These are phyloP conservation scores for Apodemus speciosus DNA, from an alignment of 2,113 vertebrate genomes.

Conservation along the genomic window DNA sequence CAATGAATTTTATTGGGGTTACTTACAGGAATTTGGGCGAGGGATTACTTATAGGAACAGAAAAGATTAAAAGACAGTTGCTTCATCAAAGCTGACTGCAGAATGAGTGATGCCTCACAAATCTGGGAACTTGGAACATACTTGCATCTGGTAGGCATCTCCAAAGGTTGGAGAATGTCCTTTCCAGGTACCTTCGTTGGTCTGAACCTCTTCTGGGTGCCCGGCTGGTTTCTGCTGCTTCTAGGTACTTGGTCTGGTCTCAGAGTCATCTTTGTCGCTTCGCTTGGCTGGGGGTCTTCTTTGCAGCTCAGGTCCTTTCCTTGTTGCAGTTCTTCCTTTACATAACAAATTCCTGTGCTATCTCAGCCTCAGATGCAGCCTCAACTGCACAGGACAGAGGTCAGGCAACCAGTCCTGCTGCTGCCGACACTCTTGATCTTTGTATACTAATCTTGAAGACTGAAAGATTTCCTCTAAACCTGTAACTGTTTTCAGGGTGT, in stretches of 20 bases:
- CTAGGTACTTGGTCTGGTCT: background rate
- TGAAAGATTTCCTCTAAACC: background rate
- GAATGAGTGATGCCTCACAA: background rate
- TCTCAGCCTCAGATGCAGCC: background rate
- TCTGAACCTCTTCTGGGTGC: background rate
- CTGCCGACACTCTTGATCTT: background rate
- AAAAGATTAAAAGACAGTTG: background rate
- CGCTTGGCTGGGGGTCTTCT: background rate
- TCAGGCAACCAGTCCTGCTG: background rate
- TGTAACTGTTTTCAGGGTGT: background rate
- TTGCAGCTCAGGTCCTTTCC: background rate
- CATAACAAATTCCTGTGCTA: background rate
- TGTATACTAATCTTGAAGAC: background rate
- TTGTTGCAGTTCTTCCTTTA: background rate
- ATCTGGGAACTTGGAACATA: background rate
- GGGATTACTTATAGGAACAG: background rate
- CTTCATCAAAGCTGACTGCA: background rate
- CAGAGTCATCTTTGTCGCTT: background rate
- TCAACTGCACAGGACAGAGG: background rate
- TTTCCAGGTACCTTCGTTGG: background rate
- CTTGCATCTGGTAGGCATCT: background rate
- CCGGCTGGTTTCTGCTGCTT: background rate
- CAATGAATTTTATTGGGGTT: background rate
- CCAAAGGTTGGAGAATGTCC: background rate
- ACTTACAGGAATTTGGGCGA: background rate